phyloP scores from a whole-genome alignment of 1,140 invertebrate genomes.

The Ganaspis sp. region DNA sequence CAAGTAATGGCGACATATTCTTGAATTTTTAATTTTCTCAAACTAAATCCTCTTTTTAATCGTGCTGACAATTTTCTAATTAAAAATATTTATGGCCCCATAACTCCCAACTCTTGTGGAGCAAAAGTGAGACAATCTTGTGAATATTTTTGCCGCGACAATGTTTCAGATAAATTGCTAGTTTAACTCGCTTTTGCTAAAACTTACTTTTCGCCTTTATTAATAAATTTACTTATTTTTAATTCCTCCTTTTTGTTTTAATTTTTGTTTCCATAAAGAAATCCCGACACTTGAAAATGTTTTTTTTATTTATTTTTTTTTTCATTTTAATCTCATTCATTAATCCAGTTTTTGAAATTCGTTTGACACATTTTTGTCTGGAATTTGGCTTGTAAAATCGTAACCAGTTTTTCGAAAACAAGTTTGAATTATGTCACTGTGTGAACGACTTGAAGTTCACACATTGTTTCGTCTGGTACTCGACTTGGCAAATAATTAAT shows the following conservation, averaged over 20 bases:
- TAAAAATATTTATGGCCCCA: no score
- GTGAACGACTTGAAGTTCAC: constrained; percentile 6
- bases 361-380: constrained; percentile 1
- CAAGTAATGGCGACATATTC: neutral
- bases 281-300: no score
- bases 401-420: constrained; percentile 17
- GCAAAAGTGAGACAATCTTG: no score
- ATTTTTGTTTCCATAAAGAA: no score
- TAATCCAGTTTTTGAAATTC: neutral
- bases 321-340: neutral
- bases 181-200: no score
- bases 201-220: no score
- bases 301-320: neutral
- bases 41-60: neutral
- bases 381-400: neutral
- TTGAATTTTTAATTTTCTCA: neutral
- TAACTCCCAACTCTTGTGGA: no score
- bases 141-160: no score
- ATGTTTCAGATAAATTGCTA: no score
- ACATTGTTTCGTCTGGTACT: neutral
- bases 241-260: no score
- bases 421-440: constrained; percentile 17
- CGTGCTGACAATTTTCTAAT: no score
- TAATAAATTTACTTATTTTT: no score
- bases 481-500: neutral